Evolutionary conservation across 2,888 invertebrate genomes (phyloP).

Genomic region (Protodeltote pygarga): DNA sequence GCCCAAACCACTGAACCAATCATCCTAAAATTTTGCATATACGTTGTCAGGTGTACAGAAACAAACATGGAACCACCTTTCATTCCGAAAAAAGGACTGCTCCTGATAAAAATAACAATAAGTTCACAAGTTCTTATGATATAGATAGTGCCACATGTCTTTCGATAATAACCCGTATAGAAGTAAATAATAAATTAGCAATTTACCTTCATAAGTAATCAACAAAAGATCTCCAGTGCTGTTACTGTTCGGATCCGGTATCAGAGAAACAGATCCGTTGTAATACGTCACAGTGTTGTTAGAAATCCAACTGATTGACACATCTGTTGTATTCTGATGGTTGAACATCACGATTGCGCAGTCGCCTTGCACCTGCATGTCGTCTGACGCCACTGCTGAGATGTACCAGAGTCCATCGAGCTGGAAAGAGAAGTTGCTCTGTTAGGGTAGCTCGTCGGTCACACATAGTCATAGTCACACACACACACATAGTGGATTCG

Average conservation of each 20-base stretch:
- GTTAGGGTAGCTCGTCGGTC: no score
- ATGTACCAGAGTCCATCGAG: constrained; percentile 79
- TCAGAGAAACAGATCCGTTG: constrained; percentile 75
- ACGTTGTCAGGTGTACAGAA: no score
- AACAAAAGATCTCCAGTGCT: constrained; percentile 70
- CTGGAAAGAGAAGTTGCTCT: constrained; percentile 57
- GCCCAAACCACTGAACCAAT: no score
- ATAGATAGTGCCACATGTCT: no score
- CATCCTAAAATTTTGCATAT: no score
- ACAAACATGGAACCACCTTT: no score
- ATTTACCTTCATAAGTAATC: constrained; percentile 74
- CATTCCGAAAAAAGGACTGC: no score
- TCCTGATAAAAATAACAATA: no score
- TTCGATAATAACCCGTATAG: neutral
- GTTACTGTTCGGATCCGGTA: constrained; percentile 67
- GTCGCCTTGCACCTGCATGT: constrained; percentile 68
- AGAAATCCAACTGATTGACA: constrained; percentile 76
- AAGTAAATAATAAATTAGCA: neutral
- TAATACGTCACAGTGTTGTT: constrained; percentile 74
- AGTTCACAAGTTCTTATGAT: no score
- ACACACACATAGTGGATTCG: no score
- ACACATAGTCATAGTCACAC: no score
- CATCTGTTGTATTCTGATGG: constrained; percentile 76
- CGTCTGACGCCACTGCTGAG: constrained; percentile 71
- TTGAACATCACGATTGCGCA: constrained; percentile 77